Conservation (phyloP, 2,888 invertebrate genomes). For the Antitype chi region DNA sequence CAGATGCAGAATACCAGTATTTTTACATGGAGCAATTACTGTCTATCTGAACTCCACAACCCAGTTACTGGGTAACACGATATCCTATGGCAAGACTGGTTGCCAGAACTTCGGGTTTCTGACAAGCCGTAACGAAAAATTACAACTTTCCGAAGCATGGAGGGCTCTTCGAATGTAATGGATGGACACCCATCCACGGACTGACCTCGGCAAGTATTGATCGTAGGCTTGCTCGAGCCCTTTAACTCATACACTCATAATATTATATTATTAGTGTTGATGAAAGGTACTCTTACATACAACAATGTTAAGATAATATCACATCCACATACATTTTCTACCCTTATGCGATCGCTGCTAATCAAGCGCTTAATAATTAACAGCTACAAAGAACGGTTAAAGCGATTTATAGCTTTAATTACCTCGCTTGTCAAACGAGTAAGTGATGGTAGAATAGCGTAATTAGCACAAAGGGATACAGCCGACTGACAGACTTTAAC, state of each 20-base stretch:
- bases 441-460: slow-evolving; percentile 25
- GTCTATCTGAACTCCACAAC: background rate
- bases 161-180: background rate
- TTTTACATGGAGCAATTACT: background rate
- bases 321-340: background rate
- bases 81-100: background rate
- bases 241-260: too few species aligned
- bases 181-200: background rate
- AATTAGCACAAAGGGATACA: slow-evolving; percentile 33
- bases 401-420: slow-evolving; percentile 42
- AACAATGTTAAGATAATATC: background rate
- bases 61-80: background rate
- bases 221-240: background rate
- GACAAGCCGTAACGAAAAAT: background rate
- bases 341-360: background rate
- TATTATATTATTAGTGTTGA: background rate
- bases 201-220: background rate
- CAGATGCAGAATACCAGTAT: background rate
- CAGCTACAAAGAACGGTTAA: slow-evolving; percentile 25
- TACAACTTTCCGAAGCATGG: background rate
- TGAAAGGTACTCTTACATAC: background rate
- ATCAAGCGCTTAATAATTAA: slow-evolving; percentile 28
- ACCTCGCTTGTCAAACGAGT: slow-evolving; percentile 34
- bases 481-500: background rate
- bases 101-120: background rate